Conservation (phyloP, 2,113 vertebrate genomes). For the Rostratula benghalensis region DNA sequence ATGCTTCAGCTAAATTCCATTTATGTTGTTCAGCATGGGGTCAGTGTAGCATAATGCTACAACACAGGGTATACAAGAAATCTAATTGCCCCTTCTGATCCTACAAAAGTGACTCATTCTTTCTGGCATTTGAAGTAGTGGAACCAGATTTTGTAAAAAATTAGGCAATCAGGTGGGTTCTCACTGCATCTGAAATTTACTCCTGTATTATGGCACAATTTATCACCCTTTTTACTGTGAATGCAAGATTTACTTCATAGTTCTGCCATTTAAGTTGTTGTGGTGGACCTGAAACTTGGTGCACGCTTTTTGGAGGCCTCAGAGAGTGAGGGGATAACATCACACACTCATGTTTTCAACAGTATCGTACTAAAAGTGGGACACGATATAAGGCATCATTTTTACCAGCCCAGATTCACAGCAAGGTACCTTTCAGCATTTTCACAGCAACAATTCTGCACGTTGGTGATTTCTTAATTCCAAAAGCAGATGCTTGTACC, state of each 20-base stretch:
- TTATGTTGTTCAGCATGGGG: neutral
- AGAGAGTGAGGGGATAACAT: neutral
- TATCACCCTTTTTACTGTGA: neutral
- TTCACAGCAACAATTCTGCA: constrained; percentile 94
- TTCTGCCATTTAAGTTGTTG: neutral
- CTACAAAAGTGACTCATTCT: neutral
- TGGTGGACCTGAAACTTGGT: neutral
- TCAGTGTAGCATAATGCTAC: neutral
- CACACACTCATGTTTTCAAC: neutral
- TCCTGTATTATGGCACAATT: neutral
- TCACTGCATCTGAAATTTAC: neutral
- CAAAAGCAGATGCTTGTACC: constrained; percentile 91
- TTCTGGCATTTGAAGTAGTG: neutral
- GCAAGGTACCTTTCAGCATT: constrained; percentile 93
- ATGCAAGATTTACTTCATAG: neutral
- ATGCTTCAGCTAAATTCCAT: neutral
- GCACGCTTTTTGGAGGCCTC: neutral
- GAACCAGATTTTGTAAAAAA: neutral
- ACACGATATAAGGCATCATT: neutral
- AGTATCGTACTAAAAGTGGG: neutral
- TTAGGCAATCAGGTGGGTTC: neutral
- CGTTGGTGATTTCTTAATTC: constrained; percentile 82
- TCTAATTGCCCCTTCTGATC: neutral
- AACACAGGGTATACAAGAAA: neutral
- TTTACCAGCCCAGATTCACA: neutral